Base-by-base conservation (phyloP, 2,888 invertebrate genomes). In the Drosophila leonis region DNA sequence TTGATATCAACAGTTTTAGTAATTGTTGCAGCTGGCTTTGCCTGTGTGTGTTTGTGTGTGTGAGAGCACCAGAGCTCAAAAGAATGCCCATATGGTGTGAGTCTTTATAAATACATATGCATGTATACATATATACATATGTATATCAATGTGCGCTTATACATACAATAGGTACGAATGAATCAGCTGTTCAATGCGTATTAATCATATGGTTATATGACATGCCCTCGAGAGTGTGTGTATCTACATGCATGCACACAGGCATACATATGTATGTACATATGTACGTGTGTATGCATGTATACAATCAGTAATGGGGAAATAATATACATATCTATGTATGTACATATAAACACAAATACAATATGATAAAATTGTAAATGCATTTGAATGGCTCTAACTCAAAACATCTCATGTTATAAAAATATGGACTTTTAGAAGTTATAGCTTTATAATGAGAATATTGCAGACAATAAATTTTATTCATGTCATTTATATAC, bases 171-270 rank as follows among this genome's bases (percentile, higher is more conserved):
- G 51, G 56, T 64, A 68, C 66, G 70, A 78, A 83, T 84, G 88
- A 85, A 85, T 85, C 84, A 85, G 84, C 84, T 85, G 84, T 88
- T 83, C 81, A 62, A 35, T 80, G 72, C 77, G 86, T 83, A 88
- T 86, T 86, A 89, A 86, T 89, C 88, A 83, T 90, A 90, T 83
- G 90, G 75, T 78, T 77, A 57, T 51, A 72, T 74, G 72, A 77
- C 68, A 78, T 69, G 84, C 69, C 75, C 71, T 80, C 61, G 41
- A 57, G 49, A 59, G 56, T 35, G 61, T 42, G 20, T 51, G 31
- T 64, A 35, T 49, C 48, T 29, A 52, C 59, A 46, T 27, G 15
- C 48, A 52, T 46, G 37, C 42, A 49, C 42, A 48, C 44, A 62
- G 3, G 6, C 12, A 29, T 33, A 31, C 4, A 12, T 51, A 7